phyloP scores from a whole-genome alignment of 2,888 invertebrate species.

The Drosophila pullipes region DNA sequence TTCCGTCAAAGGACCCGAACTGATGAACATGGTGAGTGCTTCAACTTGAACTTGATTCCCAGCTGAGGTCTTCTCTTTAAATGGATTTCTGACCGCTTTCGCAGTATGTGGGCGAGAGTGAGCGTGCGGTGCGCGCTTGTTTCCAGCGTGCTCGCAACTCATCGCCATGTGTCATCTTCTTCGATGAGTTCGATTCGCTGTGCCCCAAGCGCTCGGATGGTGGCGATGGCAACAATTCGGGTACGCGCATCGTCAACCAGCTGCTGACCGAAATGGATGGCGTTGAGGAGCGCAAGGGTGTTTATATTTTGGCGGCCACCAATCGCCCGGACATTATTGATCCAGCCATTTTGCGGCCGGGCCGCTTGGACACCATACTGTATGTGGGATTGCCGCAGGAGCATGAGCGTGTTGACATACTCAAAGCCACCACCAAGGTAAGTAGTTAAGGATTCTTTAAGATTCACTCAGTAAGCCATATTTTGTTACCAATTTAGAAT shows the following conservation, averaged over 20 bases:
- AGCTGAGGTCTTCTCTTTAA: not conserved
- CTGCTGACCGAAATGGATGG: slow-evolving; percentile 99
- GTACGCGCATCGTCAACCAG: slow-evolving; percentile 97
- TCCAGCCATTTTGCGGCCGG: slow-evolving; percentile 95
- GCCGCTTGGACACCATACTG: slow-evolving; percentile 95
- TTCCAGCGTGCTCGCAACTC: slow-evolving; percentile 98
- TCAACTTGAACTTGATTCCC: not conserved
- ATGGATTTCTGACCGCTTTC: slow-evolving; percentile 48
- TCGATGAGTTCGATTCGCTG: slow-evolving; percentile 98
- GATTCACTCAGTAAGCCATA: not conserved
- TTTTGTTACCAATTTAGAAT: slow-evolving; percentile 86
- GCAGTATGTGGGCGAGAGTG: slow-evolving; percentile 99
- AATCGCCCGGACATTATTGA: slow-evolving; percentile 99
- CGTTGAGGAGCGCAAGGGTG: slow-evolving; percentile 94
- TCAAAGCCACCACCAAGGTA: slow-evolving; percentile 95
- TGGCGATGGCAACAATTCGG: slow-evolving; percentile 90
- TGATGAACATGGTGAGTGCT: slow-evolving; percentile 95
- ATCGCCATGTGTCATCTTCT: slow-evolving; percentile 99
- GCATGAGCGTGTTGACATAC: slow-evolving; percentile 93
- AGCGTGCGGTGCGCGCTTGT: slow-evolving; percentile 97
- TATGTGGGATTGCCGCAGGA: slow-evolving; percentile 95
- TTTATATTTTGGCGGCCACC: slow-evolving; percentile 97
- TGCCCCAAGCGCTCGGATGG: slow-evolving; percentile 94
- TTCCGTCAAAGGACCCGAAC: slow-evolving; percentile 98
- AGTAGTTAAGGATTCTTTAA: not conserved